Evolutionary conservation across 37 sponge, comb jelly and placozoan species (phyloP).

Genomic region (Cliona cf. orientalis): DNA sequence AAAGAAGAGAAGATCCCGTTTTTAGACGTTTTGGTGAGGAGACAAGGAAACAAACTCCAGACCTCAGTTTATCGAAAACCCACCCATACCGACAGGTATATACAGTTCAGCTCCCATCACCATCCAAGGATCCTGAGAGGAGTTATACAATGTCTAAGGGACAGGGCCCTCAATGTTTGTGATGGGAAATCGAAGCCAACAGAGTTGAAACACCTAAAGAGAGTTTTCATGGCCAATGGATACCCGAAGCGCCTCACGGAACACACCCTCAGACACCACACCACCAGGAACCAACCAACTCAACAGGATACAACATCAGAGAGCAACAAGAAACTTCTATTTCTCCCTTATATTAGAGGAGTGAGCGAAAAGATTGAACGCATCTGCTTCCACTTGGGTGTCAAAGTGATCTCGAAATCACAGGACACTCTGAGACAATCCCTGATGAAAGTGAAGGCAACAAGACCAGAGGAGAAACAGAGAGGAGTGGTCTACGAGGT

Average conservation of each 20-base stretch:
- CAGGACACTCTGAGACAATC: background rate
- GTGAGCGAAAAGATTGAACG: background rate
- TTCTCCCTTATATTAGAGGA: background rate
- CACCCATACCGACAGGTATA: background rate
- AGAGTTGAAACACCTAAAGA: background rate
- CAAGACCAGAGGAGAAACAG: background rate
- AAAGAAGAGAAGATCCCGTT: background rate
- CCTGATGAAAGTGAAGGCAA: background rate
- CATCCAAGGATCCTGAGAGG: background rate
- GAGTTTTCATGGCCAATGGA: background rate
- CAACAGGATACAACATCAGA: background rate
- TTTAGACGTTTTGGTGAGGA: background rate
- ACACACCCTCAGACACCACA: background rate
- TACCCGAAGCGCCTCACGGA: too few species aligned
- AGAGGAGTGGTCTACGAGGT: background rate
- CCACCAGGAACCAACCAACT: background rate
- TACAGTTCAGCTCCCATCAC: background rate
- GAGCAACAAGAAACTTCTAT: background rate
- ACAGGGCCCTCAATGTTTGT: background rate
- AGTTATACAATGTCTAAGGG: background rate
- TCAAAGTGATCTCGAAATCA: background rate
- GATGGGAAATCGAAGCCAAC: background rate
- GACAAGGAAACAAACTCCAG: background rate
- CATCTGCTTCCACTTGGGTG: background rate
- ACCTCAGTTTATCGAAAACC: background rate